Conservation (phyloP, 2,113 vertebrate genomes). For the Megaleporinus macrocephalus region DNA sequence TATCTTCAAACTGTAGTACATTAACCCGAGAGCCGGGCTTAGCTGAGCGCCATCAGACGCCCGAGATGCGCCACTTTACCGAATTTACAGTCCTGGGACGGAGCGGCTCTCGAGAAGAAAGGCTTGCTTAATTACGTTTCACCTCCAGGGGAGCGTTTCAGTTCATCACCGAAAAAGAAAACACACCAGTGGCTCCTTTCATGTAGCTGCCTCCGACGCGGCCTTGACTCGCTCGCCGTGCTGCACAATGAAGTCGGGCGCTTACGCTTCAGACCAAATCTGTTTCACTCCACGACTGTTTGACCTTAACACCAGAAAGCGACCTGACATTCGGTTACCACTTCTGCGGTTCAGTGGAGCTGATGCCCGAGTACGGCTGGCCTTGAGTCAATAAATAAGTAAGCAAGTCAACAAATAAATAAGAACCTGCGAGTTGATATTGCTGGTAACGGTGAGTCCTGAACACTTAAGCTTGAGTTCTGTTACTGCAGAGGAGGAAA, state of each 20-base stretch:
- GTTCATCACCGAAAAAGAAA: slow-evolving; percentile 5
- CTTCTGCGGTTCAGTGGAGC: too few relatives aligned
- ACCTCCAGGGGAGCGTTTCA: slow-evolving; percentile 39
- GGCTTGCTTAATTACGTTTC: slow-evolving; percentile 18
- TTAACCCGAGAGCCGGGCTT: slow-evolving; percentile 24
- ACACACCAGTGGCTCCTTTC: not conserved
- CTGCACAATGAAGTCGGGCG: not conserved
- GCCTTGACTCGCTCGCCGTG: not conserved
- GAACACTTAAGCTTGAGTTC: not conserved
- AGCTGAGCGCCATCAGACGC: slow-evolving; percentile 5
- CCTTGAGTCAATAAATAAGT: not conserved
- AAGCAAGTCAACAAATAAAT: not conserved
- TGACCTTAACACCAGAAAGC: not conserved
- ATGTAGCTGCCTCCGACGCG: slow-evolving; percentile 14
- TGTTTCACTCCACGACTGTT: not conserved
- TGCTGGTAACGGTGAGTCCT: not conserved
- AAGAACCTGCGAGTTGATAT: not conserved
- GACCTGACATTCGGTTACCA: not conserved
- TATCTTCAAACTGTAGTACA: slow-evolving; percentile 26
- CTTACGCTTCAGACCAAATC: not conserved
- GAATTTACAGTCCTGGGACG: not conserved
- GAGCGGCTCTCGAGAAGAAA: slow-evolving; percentile 15
- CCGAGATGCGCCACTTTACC: not conserved
- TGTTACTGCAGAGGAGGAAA: not conserved
- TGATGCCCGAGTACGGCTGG: not conserved